Conservation (phyloP, 2,113 vertebrate genomes). For the Poecilia latipinna region DNA sequence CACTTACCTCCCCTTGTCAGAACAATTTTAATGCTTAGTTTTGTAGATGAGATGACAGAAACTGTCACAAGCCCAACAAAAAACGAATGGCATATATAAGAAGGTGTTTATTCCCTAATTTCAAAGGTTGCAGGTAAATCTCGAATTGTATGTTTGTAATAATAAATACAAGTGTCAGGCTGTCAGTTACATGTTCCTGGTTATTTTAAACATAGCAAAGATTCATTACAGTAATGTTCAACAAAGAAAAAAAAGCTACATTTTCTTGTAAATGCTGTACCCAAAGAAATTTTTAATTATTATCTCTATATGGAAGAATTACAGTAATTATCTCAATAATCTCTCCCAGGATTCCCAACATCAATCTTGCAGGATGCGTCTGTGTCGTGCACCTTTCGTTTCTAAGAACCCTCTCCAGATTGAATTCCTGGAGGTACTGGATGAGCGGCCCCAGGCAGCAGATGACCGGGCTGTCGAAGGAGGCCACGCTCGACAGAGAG, state of each 20-base stretch:
- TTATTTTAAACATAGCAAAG: not conserved
- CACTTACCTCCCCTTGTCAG: not conserved
- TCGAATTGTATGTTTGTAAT: not conserved
- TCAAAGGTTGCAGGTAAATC: not conserved
- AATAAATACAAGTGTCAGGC: not conserved
- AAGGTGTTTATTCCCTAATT: not conserved
- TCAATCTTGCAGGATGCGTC: not conserved
- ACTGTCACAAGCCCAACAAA: not conserved
- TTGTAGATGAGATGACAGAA: not conserved
- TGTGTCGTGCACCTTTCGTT: slow-evolving; percentile 81
- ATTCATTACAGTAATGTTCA: not conserved
- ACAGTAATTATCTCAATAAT: not conserved
- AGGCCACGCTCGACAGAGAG: slow-evolving; percentile 82
- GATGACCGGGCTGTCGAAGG: slow-evolving; percentile 87
- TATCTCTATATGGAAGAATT: not conserved
- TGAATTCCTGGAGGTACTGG: slow-evolving; percentile 93
- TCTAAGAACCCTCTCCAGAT: slow-evolving; percentile 88
- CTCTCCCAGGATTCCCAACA: not conserved
- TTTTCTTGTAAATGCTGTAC: not conserved
- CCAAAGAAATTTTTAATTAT: not conserved
- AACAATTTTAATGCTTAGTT: not conserved
- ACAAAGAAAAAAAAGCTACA: not conserved
- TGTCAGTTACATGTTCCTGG: not conserved
- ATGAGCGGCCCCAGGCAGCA: slow-evolving; percentile 91
- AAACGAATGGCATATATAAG: not conserved